phyloP scores from a whole-genome alignment of 2,888 invertebrate species.

The Patella ulyssiponensis region DNA sequence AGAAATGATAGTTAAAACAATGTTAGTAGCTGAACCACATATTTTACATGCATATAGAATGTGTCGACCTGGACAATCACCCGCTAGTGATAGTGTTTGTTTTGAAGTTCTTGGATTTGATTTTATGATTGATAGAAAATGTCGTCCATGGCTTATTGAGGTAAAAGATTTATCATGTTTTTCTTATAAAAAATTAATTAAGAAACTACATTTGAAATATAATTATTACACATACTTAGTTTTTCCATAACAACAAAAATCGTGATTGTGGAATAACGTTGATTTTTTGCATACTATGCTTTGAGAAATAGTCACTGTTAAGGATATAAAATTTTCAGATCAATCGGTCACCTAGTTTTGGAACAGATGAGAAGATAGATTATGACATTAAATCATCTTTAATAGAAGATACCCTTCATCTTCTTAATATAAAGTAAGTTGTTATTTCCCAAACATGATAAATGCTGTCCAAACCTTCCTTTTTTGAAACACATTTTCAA shows the following conservation, averaged over 20 bases:
- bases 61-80: conserved; percentile 71
- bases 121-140: conserved; percentile 69
- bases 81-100: conserved; percentile 70
- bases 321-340: conserved; percentile 51
- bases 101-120: conserved; percentile 73
- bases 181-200: background rate
- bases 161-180: conserved; percentile 45
- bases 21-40: conserved; percentile 70
- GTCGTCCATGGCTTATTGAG: conserved; percentile 72
- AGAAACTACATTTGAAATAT: background rate
- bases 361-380: conserved; percentile 71
- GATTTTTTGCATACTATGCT: background rate
- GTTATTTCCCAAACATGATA: too few species aligned
- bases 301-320: background rate
- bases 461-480: too few species aligned
- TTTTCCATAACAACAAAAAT: background rate
- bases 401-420: conserved; percentile 67
- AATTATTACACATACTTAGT: background rate
- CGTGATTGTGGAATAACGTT: background rate
- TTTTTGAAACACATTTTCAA: too few species aligned
- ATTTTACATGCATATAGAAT: conserved; percentile 71
- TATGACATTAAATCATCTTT: conserved; percentile 70
- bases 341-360: conserved; percentile 72
- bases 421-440: conserved; percentile 71
- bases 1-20: conserved; percentile 70